phyloP scores from a whole-genome alignment of 2,888 invertebrate genomes.

The Aplocera efformata region DNA sequence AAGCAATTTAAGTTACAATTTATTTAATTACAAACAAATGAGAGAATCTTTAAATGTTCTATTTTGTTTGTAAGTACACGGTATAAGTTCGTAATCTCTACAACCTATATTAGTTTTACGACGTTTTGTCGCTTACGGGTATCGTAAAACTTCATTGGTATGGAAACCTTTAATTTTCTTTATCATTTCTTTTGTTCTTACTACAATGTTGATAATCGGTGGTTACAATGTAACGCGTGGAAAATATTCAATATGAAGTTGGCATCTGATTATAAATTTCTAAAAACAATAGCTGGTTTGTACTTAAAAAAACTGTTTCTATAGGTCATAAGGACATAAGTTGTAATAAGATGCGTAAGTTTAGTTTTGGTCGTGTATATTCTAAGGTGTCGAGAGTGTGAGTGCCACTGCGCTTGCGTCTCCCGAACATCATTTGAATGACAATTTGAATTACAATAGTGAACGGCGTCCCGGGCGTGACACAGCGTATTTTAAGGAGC shows the following conservation, averaged over 20 bases:
- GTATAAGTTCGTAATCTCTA: conserved; percentile 30
- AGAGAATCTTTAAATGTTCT: conserved; percentile 12
- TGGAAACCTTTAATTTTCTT: conserved; percentile 74
- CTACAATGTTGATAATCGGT: conserved; percentile 64
- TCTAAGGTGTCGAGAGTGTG: conserved; percentile 68
- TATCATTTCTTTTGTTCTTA: conserved; percentile 66
- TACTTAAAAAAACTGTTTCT: conserved; percentile 11
- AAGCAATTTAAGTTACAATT: too few species aligned
- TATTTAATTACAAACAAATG: conserved; percentile 7
- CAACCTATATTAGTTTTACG: conserved; percentile 65
- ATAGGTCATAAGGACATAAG: conserved; percentile 22
- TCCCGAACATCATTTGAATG: conserved; percentile 64
- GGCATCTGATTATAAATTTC: conserved; percentile 9
- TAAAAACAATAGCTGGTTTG: conserved; percentile 3
- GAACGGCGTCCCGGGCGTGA: conserved; percentile 68
- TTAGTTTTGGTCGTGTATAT: conserved; percentile 37
- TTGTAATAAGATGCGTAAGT: conserved; percentile 37
- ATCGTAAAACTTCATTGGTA: conserved; percentile 72
- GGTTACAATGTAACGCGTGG: conserved; percentile 48
- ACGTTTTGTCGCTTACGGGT: conserved; percentile 70
- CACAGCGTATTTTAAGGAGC: conserved; percentile 50
- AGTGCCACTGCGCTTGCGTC: conserved; percentile 68
- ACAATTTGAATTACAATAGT: conserved; percentile 73
- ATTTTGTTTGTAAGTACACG: conserved; percentile 19
- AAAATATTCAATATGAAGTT: conserved; percentile 23